Conservation (phyloP, 2,113 vertebrate species). For the Merops nubicus region DNA sequence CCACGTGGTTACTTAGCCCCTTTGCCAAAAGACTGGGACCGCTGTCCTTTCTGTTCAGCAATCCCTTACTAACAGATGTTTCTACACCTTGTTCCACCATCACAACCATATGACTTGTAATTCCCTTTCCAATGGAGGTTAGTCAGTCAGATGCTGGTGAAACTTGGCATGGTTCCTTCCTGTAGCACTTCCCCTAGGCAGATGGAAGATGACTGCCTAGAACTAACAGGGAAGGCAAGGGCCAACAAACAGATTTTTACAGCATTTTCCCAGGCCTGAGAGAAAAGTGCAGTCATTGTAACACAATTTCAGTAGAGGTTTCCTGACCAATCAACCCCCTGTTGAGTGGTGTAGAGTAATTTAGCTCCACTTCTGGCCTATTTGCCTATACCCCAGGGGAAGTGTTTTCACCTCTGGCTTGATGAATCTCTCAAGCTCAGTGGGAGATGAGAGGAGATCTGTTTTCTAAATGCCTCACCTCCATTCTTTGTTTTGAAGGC, state of each 20-base stretch:
- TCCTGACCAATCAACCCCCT: too few relatives aligned
- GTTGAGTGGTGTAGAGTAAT: neutral
- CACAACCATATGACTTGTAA: neutral
- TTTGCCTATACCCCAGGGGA: neutral
- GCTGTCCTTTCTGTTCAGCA: neutral
- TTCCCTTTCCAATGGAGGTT: neutral
- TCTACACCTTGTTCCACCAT: neutral
- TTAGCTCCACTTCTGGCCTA: neutral
- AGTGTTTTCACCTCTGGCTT: neutral
- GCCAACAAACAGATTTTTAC: neutral
- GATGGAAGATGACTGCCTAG: neutral
- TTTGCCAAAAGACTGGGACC: neutral
- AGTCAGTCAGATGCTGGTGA: neutral
- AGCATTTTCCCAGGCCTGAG: neutral
- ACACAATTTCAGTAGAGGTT: neutral
- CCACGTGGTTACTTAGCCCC: too few relatives aligned
- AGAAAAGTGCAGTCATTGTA: neutral
- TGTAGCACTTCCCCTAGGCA: neutral
- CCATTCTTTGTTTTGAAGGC: neutral
- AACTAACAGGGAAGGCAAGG: neutral
- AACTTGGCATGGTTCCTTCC: neutral
- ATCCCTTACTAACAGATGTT: neutral
- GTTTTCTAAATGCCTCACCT: neutral
- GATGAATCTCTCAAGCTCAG: neutral
- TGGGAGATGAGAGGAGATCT: rapidly evolving